Evolutionary conservation across 2,113 vertebrate species (phyloP), one percentile per base, ranked within the genome.

Genomic region (Poeciliopsis retropinna): DNA sequence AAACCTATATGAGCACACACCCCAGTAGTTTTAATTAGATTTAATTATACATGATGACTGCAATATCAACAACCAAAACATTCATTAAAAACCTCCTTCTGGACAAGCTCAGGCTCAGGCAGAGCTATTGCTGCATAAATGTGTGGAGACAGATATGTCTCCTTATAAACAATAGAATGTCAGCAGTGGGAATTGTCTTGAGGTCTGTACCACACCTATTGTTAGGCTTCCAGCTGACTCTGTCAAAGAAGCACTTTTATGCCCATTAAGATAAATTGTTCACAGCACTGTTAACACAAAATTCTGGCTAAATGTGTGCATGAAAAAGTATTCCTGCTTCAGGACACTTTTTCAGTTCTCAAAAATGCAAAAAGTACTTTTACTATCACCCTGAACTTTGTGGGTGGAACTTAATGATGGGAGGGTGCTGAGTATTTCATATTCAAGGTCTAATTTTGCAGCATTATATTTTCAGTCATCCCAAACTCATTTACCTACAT

Each of bases 1-100:
- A 75, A 80, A 44, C 14, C 39, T 19, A 73, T 68, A 64, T 37
- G 29, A 82, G 66, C 39, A 73, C 30, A 74, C 65, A 79, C 15
- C 44, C 25, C 13, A 72, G 32, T 37, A n/a, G 57, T 5, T 84
- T 81, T 89, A 87, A 91, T 88, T 81, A 91, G 60, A 7, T 84
- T 81, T 89, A 87, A 91, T 88, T 81, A 91, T 22, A 85, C 10
- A 7, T 17, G 70, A 28, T 27, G 15, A 68, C 15, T 64, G 41
- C 51, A 25, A 37, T 65, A 76, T 66, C 67, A 85, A 83, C 78
- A 80, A 82, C 68, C 44, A 82, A 76, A 62, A 57, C 67, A 73
- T 70, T 79, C 28, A 79, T 81, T 82, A 73, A 32, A 72, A n/a
- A 75, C 63, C 30, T 57, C 31, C 60, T 70, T 82, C 39, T 61